Evolutionary conservation across 2,888 invertebrate genomes (phyloP), one percentile per base, ranked within the genome.

Genomic region (Agrotis exclamationis): DNA sequence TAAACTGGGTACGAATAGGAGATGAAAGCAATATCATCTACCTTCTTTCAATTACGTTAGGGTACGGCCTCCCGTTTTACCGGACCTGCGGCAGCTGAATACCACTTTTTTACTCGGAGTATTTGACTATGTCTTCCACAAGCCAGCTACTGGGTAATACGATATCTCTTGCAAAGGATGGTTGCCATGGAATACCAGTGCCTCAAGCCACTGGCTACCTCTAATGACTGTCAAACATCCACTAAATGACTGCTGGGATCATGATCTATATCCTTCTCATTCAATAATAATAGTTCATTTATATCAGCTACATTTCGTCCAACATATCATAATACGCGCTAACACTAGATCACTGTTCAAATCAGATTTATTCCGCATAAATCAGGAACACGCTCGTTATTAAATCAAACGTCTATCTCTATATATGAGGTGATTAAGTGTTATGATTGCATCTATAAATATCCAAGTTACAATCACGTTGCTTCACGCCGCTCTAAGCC

Each of bases 391-490:
- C 9, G 39, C 14, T 58, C 6, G 50, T 54, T 54, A 62, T 53
- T 62, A 39, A 51, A 47, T 54, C 53, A 48, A 28, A 60, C 24
- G 20, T 58, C 28, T 20, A 47, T 9, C 54, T 18, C 39, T 58
- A 57, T 50, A 51, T 59, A 48, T 22, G 24, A 56, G 57, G 20
- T 59, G 51, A 74, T 70, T 66, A 54, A 51, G 58, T 73, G 63
- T 69, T 71, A 82, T 76, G 58, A 74, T 76, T 76, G 71, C 53
- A 63, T 59, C 33, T 70, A 58, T 39, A 18, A 57, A 76, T 74
- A 76, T 56, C 14, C 7, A 59, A 78, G 83, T 76, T 84, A 79
- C 89, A 92, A 92, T 92, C 92, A 91, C 91, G 90, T 90, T 88
- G 86, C 80, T 80, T 84, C 76, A 79, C 70, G 53, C 47, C 81